These are phyloP conservation scores for Mantis religiosa DNA, from an alignment of 2,888 invertebrate species.

Conservation along the genomic window DNA sequence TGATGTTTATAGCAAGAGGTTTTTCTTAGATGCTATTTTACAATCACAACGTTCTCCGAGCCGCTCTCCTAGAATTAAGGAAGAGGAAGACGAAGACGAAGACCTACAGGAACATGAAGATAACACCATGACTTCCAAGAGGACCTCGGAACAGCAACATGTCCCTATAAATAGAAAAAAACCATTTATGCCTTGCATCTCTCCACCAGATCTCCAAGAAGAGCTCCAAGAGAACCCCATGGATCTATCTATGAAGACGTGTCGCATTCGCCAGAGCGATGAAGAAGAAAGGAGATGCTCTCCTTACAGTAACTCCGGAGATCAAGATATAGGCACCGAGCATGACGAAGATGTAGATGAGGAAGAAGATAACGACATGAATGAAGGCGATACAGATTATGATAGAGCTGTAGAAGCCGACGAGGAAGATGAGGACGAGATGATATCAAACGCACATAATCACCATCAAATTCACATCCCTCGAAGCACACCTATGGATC, in stretches of 20 bases:
- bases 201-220: neutral
- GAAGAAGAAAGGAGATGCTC: conserved; percentile 8
- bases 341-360: conserved; percentile 7
- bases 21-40: conserved; percentile 70
- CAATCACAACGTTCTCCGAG: conserved; percentile 61
- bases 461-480: neutral
- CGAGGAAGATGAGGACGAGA: neutral
- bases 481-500: conserved; percentile 53
- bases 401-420: neutral
- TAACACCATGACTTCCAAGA: neutral
- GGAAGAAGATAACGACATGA: neutral
- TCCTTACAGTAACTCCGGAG: neutral
- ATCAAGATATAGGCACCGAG: neutral
- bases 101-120: conserved; percentile 46
- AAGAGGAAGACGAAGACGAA: conserved; percentile 45
- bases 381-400: neutral
- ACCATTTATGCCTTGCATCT: neutral
- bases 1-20: conserved; percentile 64
- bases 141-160: neutral
- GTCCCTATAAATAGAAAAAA: neutral
- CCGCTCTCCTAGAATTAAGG: conserved; percentile 40
- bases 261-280: neutral
- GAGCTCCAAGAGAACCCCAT: conserved; percentile 31
- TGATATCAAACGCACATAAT: neutral
- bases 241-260: conserved; percentile 32